These are phyloP conservation scores for Prinia subflava DNA, from an alignment of 2,113 vertebrate genomes.

Conservation along the genomic window DNA sequence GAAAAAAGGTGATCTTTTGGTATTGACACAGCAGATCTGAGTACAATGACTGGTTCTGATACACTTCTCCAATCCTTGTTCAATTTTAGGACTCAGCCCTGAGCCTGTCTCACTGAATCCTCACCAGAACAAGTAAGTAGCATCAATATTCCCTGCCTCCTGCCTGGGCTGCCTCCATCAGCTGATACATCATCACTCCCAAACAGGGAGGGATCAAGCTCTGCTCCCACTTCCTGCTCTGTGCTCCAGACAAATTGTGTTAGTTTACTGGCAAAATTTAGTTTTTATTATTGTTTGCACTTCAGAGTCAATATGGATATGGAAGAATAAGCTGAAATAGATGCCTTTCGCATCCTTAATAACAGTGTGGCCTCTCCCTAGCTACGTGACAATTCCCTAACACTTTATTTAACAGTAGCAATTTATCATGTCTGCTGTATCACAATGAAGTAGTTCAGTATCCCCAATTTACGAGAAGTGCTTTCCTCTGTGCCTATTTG, in stretches of 20 bases:
- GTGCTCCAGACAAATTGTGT: constrained; percentile 38
- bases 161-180: not conserved
- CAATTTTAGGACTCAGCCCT: not conserved
- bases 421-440: constrained; percentile 46
- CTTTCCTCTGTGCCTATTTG: not conserved
- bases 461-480: not conserved
- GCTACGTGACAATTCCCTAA: constrained; percentile 29
- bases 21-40: not conserved
- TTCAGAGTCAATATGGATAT: constrained; percentile 46
- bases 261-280: constrained; percentile 46
- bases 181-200: rapidly evolving
- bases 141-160: not conserved
- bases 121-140: not conserved
- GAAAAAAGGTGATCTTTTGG: not conserved
- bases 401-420: constrained; percentile 22
- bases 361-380: not conserved
- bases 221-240: not conserved
- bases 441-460: not conserved
- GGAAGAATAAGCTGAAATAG: constrained; percentile 47
- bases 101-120: not conserved
- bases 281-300: constrained; percentile 43
- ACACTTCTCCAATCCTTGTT: not conserved
- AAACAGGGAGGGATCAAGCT: not conserved
- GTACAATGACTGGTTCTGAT: not conserved
- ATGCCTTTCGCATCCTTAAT: constrained; percentile 39